Percentiles rank a stretch among this genome's conserved stretches.
Evolutionary conservation across 23 tunicate genomes (phyloP).

Genomic region (Oikopleura albicans): DNA sequence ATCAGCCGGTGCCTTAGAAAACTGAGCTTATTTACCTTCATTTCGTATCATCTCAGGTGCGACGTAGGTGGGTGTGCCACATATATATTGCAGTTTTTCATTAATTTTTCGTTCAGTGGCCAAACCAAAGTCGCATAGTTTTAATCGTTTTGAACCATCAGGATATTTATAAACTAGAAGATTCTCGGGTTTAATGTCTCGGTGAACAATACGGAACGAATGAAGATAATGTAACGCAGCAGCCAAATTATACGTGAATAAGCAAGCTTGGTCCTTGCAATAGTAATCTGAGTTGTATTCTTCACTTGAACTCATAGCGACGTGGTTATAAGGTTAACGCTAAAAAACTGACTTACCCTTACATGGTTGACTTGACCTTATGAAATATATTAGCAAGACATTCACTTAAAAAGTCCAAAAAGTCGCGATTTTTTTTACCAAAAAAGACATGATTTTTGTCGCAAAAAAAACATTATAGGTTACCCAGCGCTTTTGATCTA

Average conservation of each 20-base stretch:
- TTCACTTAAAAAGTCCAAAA: too few relatives aligned
- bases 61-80: slow-evolving; percentile 3
- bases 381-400: too few relatives aligned
- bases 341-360: too few relatives aligned
- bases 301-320: too few relatives aligned
- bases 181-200: slow-evolving; percentile 10
- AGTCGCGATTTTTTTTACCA: too few relatives aligned
- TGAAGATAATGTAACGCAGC: slow-evolving; percentile 1
- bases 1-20: too few relatives aligned
- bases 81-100: background rate
- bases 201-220: background rate
- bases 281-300: background rate
- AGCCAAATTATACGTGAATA: slow-evolving; percentile 11
- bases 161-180: background rate
- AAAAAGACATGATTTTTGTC: too few relatives aligned
- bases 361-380: too few relatives aligned
- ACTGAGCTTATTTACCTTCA: too few relatives aligned
- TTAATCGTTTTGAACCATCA: background rate
- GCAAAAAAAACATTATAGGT: too few relatives aligned
- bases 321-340: too few relatives aligned
- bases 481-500: too few relatives aligned
- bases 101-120: background rate
- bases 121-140: slow-evolving; percentile 9
- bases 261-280: background rate
- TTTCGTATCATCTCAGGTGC: slow-evolving; percentile 7